phyloP scores from a whole-genome alignment of 2,113 vertebrate genomes.

The Meles meles region DNA sequence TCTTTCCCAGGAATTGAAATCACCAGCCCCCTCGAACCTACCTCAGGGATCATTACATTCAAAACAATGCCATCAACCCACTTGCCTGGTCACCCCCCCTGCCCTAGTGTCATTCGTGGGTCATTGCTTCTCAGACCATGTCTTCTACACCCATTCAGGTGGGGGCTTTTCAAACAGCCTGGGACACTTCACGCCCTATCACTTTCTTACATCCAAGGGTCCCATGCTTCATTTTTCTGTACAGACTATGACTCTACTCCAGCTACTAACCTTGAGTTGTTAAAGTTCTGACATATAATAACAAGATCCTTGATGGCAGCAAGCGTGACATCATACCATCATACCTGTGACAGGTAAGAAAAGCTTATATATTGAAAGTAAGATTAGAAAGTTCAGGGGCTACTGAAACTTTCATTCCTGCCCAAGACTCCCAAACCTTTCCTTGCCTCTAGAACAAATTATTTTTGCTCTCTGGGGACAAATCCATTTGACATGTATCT shows the following conservation, averaged over 20 bases:
- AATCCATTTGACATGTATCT: constrained; percentile 2
- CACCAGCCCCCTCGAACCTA: not conserved
- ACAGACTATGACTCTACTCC: not conserved
- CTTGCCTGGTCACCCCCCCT: not conserved
- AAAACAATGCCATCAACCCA: not conserved
- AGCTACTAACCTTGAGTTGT: not conserved
- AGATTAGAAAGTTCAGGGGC: not conserved
- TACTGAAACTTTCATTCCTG: not conserved
- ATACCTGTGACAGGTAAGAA: constrained; percentile 2
- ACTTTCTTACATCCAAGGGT: not conserved
- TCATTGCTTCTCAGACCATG: not conserved
- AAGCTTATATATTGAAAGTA: constrained; percentile 16
- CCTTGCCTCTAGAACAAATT: constrained; percentile 21
- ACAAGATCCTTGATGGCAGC: constrained; percentile 6
- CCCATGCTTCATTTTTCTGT: not conserved
- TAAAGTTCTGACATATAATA: not conserved
- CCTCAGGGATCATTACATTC: not conserved
- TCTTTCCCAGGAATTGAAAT: not conserved
- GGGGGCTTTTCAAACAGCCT: not conserved
- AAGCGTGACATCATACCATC: too few species aligned
- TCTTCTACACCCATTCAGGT: too few species aligned
- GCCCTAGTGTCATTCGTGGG: not conserved
- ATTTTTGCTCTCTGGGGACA: constrained; percentile 31
- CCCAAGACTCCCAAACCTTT: not conserved
- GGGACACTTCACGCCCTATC: not conserved